A percentile compares a stretch with the other conserved stretches of the same genome.
Evolutionary conservation across 2,113 vertebrate genomes (phyloP).

Genomic region (Laterallus jamaicensis): DNA sequence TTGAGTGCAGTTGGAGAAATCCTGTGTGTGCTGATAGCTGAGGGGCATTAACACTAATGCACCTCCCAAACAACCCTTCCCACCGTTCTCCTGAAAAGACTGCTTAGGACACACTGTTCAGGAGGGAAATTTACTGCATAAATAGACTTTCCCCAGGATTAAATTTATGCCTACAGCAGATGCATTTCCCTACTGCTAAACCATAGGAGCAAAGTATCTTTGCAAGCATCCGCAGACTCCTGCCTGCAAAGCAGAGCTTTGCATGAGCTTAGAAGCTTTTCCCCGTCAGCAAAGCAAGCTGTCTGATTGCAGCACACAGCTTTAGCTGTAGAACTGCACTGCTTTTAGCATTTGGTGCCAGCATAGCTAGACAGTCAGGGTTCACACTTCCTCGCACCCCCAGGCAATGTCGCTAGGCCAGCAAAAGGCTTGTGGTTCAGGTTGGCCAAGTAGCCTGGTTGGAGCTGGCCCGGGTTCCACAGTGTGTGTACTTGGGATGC

Average conservation of each 20-base stretch:
- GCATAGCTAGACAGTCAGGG: neutral
- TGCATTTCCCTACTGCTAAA: neutral
- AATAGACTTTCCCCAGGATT: neutral
- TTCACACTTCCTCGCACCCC: constrained; percentile 24
- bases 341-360: neutral
- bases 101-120: neutral
- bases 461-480: neutral
- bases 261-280: neutral
- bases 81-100: neutral
- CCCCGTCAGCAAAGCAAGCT: neutral
- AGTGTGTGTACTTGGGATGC: rapidly evolving
- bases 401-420: neutral
- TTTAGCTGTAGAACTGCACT: neutral
- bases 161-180: neutral
- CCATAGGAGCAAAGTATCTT: neutral
- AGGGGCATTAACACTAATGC: neutral
- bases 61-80: neutral
- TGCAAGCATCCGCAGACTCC: neutral
- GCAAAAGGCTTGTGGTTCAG: neutral
- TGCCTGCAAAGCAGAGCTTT: constrained; percentile 29
- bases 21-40: neutral
- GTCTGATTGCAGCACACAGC: neutral
- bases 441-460: neutral
- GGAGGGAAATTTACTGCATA: neutral
- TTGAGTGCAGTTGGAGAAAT: neutral